These are phyloP conservation scores for Cnemophilus loriae DNA, from an alignment of 2,113 vertebrate genomes.

Conservation along the genomic window DNA sequence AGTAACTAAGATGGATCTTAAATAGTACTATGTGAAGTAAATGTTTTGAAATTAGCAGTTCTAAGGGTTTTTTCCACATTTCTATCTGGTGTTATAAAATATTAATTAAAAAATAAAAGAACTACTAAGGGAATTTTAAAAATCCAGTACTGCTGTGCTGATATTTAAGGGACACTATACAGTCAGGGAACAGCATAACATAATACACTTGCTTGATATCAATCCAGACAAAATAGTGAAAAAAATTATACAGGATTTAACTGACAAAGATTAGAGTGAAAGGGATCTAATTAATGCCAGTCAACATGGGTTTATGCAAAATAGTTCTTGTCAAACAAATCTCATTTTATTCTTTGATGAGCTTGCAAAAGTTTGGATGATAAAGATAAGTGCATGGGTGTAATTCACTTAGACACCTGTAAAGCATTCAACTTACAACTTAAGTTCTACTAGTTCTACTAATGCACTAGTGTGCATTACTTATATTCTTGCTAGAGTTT, in stretches of 20 bases:
- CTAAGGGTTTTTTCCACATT: not conserved
- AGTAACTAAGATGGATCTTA: not conserved
- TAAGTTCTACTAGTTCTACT: too few species aligned
- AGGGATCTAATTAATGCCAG: conserved; percentile 40
- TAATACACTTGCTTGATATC: not conserved
- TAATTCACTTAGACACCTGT: not conserved
- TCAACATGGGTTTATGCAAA: conserved; percentile 21
- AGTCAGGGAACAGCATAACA: not conserved
- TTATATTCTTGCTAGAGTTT: not conserved
- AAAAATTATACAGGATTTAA: not conserved
- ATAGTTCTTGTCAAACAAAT: conserved; percentile 44
- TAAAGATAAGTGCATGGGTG: not conserved
- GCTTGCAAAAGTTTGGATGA: conserved; percentile 12
- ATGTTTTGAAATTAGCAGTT: not conserved
- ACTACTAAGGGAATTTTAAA: not conserved
- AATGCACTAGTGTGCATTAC: too few species aligned
- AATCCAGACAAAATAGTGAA: not conserved
- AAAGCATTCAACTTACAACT: not conserved
- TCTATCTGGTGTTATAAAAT: not conserved
- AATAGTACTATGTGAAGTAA: not conserved
- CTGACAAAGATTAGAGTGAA: not conserved
- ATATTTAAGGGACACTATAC: not conserved
- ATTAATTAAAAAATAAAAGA: not conserved
- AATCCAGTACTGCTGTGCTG: not conserved
- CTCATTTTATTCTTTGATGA: conserved; percentile 14